phyloP scores from a whole-genome alignment of 1,140 invertebrate genomes.

The Palaemon carinicauda region DNA sequence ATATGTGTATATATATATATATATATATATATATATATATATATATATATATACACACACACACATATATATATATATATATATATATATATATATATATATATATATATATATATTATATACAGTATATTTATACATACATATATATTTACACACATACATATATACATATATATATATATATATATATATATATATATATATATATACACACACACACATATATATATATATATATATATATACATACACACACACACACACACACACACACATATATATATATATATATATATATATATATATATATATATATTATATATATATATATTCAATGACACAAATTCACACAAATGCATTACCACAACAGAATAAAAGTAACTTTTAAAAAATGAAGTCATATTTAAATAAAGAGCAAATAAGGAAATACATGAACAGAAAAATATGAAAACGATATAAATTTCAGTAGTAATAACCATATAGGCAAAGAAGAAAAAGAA shows the following conservation, averaged over 20 bases:
- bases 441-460: too few relatives aligned
- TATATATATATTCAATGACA: background rate
- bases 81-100: background rate
- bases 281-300: slow-evolving; percentile 1
- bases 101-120: background rate
- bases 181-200: background rate
- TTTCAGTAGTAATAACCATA: too few relatives aligned
- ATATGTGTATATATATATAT: background rate
- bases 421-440: background rate
- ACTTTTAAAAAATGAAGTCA: background rate
- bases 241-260: background rate
- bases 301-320: background rate
- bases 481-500: too few relatives aligned
- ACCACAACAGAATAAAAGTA: background rate
- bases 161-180: background rate
- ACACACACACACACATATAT: background rate
- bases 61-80: background rate
- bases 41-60: background rate
- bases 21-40: background rate
- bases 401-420: background rate
- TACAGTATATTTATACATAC: background rate
- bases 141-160: background rate
- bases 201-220: background rate
- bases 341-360: background rate
- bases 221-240: slow-evolving; percentile 9